Evolutionary conservation across 2,797 vertebrate species (phyloP).

Genomic region (Synanceia verrucosa): DNA sequence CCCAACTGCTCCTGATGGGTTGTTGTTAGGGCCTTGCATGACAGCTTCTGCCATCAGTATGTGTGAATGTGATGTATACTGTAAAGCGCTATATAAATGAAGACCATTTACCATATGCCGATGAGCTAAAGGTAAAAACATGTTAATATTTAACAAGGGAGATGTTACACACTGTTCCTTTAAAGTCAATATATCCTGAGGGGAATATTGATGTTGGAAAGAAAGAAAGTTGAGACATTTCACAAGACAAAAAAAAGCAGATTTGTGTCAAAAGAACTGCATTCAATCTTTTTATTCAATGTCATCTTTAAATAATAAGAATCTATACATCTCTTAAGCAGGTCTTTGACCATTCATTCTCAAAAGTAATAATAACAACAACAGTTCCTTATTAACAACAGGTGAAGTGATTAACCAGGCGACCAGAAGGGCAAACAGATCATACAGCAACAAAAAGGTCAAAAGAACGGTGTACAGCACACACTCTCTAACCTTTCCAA

Average conservation of each 20-base stretch:
- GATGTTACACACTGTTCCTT: no score
- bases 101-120: no score
- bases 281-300: conserved; percentile 79
- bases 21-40: no score
- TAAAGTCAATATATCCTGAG: neutral
- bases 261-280: neutral
- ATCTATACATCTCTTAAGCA: conserved; percentile 76
- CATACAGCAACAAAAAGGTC: conserved; percentile 63
- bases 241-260: neutral
- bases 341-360: conserved; percentile 70
- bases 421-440: conserved; percentile 44
- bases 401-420: conserved; percentile 75
- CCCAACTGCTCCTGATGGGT: no score
- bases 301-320: conserved; percentile 79
- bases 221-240: neutral
- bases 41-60: no score
- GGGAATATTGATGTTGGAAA: no score
- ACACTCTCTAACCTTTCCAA: neutral
- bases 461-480: conserved; percentile 41
- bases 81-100: no score
- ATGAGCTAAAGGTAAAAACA: no score
- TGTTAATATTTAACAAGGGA: no score
- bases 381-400: conserved; percentile 66
- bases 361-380: conserved; percentile 67
- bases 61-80: no score